A percentile compares a stretch with the other conserved stretches of the same genome.
Conservation (phyloP, 2,797 vertebrate species). For the Myoxocephalus aenaeus region DNA sequence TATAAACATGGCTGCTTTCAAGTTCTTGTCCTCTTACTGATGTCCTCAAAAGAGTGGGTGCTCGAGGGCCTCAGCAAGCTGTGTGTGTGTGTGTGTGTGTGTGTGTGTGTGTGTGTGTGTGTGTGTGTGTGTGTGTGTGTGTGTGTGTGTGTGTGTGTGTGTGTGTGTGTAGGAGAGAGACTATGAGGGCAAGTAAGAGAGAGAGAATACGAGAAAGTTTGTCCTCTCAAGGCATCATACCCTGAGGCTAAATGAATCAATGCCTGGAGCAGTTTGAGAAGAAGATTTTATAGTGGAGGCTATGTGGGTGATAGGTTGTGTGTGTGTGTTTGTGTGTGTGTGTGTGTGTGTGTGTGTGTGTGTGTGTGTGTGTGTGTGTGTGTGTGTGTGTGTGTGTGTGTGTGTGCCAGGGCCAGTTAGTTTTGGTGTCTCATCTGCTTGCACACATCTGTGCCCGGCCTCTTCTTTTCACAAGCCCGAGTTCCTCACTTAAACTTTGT, state of each 20-base stretch:
- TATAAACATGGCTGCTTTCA: conserved; percentile 24
- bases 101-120: not conserved
- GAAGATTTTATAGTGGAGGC: conserved; percentile 40
- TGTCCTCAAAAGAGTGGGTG: conserved; percentile 20
- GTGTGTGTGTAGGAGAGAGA: not conserved
- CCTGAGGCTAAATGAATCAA: conserved; percentile 64
- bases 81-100: conserved; percentile 9
- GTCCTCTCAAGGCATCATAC: conserved; percentile 52
- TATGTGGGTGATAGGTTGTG: conserved; percentile 12
- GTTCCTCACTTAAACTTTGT: conserved; percentile 33
- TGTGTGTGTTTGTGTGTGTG: conserved; percentile 14
- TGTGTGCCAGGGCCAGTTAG: not conserved
- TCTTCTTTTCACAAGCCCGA: conserved; percentile 16
- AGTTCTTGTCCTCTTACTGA: conserved; percentile 16
- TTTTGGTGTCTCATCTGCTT: not conserved
- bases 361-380: conserved; percentile 12
- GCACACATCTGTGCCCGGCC: not conserved
- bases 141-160: not conserved
- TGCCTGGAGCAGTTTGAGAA: conserved; percentile 59
- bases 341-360: conserved; percentile 6
- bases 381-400: conserved; percentile 14
- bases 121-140: not conserved
- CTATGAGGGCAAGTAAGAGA: conserved; percentile 21
- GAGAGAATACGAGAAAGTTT: conserved; percentile 35
- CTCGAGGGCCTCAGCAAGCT: conserved; percentile 9